phyloP scores from a whole-genome alignment of 2,888 invertebrate species.

The Platypus cylindrus region DNA sequence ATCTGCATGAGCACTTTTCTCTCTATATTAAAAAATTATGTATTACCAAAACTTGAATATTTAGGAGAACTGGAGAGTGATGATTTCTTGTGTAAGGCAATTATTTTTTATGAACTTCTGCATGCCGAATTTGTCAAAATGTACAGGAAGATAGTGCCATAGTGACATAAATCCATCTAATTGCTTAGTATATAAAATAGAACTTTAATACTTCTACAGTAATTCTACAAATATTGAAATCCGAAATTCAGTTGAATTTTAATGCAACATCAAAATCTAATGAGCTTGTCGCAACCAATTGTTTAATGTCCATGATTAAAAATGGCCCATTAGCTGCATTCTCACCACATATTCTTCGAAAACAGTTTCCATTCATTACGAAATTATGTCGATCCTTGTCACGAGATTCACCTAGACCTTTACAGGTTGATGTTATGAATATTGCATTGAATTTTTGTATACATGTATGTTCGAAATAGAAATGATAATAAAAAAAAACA shows the following conservation, averaged over 20 bases:
- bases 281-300: slow-evolving; percentile 19
- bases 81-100: slow-evolving; percentile 43
- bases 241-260: no score
- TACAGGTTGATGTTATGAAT: slow-evolving; percentile 20
- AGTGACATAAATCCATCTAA: no score
- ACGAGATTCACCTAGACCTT: slow-evolving; percentile 14
- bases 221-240: neutral
- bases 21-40: slow-evolving; percentile 40
- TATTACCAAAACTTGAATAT: slow-evolving; percentile 41
- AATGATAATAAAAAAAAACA: neutral
- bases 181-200: no score
- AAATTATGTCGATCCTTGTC: slow-evolving; percentile 22
- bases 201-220: slow-evolving; percentile 28
- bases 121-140: no score
- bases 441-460: slow-evolving; percentile 20
- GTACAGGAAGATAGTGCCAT: no score
- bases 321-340: slow-evolving; percentile 25
- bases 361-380: slow-evolving; percentile 26
- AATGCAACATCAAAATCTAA: slow-evolving; percentile 2
- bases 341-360: slow-evolving; percentile 21
- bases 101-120: slow-evolving; percentile 11
- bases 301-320: slow-evolving; percentile 24
- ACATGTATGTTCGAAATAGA: slow-evolving; percentile 17
- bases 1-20: slow-evolving; percentile 41
- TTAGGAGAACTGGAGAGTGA: slow-evolving; percentile 38